Conservation (phyloP, 2,113 vertebrate genomes). For the Collichthys lucidus region DNA sequence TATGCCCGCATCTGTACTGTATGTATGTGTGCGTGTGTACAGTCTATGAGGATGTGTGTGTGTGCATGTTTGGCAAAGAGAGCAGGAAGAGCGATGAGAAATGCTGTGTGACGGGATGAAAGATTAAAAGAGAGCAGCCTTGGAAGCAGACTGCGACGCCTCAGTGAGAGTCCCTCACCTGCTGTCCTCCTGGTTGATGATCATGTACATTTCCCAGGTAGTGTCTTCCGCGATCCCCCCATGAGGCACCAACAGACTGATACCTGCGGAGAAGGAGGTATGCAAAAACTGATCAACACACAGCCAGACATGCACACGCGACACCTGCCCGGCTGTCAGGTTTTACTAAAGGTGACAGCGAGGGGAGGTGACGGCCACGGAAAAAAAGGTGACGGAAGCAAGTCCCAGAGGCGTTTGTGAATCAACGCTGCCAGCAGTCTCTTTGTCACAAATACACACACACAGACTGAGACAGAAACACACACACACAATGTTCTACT, state of each 20-base stretch:
- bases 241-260: constrained; percentile 93
- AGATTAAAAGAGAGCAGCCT: constrained; percentile 63
- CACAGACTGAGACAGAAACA: constrained; percentile 27
- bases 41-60: constrained; percentile 20
- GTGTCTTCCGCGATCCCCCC: constrained; percentile 93
- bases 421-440: constrained; percentile 64
- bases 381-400: constrained; percentile 62
- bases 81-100: constrained; percentile 35
- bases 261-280: constrained; percentile 82
- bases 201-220: constrained; percentile 95
- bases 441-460: constrained; percentile 36
- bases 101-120: constrained; percentile 35
- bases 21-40: constrained; percentile 16
- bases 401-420: constrained; percentile 64
- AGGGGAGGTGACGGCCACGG: constrained; percentile 53
- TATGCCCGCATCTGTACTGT: constrained; percentile 31
- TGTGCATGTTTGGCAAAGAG: constrained; percentile 23
- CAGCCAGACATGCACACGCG: constrained; percentile 27
- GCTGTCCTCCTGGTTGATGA: constrained; percentile 91
- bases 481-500: constrained; percentile 21
- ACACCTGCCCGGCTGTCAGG: constrained; percentile 71
- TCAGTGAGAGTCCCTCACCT: constrained; percentile 84
- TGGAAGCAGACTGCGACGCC: constrained; percentile 41
- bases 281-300: constrained; percentile 55
- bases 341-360: constrained; percentile 79